Percentiles rank a stretch among this genome's conserved stretches.
Evolutionary conservation across 2,113 vertebrate species (phyloP).

Genomic region (Elachura formosa): DNA sequence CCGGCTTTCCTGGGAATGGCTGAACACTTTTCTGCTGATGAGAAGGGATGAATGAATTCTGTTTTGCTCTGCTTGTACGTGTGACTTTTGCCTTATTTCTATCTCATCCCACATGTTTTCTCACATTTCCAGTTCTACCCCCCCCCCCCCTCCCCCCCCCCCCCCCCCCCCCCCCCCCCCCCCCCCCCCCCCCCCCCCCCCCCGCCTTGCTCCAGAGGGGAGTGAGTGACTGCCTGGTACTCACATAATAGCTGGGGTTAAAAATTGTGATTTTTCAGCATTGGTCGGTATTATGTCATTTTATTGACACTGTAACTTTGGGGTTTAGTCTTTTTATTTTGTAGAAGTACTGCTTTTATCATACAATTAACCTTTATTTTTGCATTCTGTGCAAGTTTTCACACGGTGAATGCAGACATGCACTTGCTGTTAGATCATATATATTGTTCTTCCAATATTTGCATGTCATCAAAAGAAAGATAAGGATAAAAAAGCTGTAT

Average conservation of each 20-base stretch:
- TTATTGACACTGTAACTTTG: not conserved
- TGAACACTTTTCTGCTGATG: not conserved
- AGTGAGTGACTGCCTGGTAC: not conserved
- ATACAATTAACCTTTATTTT: not conserved
- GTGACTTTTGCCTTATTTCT: not conserved
- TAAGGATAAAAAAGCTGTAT: not conserved
- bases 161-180: accelerated
- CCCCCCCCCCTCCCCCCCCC: accelerated
- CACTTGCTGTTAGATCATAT: not conserved
- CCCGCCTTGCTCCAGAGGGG: not conserved
- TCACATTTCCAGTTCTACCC: not conserved
- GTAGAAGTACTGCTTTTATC: not conserved
- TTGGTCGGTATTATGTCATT: not conserved
- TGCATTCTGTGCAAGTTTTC: not conserved
- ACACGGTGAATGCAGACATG: not conserved
- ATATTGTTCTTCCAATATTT: not conserved
- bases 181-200: accelerated
- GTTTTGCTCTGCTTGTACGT: not conserved
- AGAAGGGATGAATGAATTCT: not conserved
- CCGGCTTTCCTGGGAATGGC: not conserved
- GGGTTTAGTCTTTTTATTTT: not conserved
- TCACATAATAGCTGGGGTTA: not conserved
- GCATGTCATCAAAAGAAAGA: not conserved
- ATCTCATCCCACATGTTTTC: not conserved
- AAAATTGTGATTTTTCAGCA: not conserved